Percentiles rank a stretch among this genome's conserved stretches.
phyloP scores from a whole-genome alignment of 2,113 vertebrate genomes.

The Crocuta crocuta region DNA sequence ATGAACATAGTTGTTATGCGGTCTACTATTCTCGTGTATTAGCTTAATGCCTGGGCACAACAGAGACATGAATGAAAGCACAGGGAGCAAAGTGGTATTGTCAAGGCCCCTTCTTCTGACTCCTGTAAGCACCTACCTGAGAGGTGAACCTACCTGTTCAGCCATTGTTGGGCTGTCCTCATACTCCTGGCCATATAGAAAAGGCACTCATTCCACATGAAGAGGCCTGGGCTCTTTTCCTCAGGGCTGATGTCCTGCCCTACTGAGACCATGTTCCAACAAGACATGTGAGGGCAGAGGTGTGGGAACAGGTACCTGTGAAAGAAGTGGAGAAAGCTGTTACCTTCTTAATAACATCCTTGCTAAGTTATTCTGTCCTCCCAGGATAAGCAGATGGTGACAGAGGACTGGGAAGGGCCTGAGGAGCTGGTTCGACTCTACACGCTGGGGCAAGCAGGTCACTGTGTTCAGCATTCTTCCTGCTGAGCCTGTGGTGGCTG shows the following conservation, averaged over 20 bases:
- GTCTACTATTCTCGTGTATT: accelerated
- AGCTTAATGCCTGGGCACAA: background rate
- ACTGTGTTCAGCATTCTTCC: background rate
- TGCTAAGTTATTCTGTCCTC: background rate
- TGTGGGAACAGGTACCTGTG: background rate
- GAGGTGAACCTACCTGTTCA: background rate
- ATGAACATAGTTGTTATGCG: accelerated
- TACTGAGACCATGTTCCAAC: background rate
- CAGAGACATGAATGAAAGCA: background rate
- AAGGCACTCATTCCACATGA: background rate
- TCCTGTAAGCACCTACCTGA: background rate
- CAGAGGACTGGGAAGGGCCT: background rate
- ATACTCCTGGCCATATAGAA: too few species aligned
- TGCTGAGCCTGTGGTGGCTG: background rate
- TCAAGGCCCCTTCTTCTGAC: background rate
- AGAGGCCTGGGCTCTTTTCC: background rate
- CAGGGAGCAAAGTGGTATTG: background rate
- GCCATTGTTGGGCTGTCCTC: accelerated
- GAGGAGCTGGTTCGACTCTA: background rate
- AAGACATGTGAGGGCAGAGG: background rate
- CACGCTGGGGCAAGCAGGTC: background rate
- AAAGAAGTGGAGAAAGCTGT: background rate
- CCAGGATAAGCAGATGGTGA: background rate
- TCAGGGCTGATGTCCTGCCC: background rate
- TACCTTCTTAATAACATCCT: background rate